Evolutionary conservation across 1,140 invertebrate genomes (phyloP).

Genomic region (Leptopilina clavipes): DNA sequence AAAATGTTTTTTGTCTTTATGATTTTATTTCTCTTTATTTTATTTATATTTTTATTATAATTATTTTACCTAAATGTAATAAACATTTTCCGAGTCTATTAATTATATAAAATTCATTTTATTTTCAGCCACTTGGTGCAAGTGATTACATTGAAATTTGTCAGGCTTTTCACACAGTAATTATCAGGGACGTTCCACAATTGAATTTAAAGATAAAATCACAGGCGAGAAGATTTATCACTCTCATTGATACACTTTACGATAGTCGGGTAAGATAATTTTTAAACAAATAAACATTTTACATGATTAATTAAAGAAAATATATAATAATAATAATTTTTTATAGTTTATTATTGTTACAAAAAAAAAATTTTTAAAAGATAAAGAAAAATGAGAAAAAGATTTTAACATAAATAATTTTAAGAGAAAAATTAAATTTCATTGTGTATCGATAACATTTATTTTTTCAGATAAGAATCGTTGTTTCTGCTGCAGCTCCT

Average conservation of each 20-base stretch:
- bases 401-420: too few species aligned
- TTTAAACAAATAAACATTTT: slow-evolving; percentile 17
- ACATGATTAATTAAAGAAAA: slow-evolving; percentile 1
- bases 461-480: slow-evolving; percentile 81
- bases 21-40: slow-evolving; percentile 33
- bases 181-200: slow-evolving; percentile 92
- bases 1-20: slow-evolving; percentile 45
- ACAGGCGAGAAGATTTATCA: slow-evolving; percentile 95
- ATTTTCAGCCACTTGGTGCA: slow-evolving; percentile 88
- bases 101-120: not conserved
- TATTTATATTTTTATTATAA: slow-evolving; percentile 14
- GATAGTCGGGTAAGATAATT: slow-evolving; percentile 86
- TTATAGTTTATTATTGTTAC: too few species aligned
- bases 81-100: too few species aligned
- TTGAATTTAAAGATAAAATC: slow-evolving; percentile 86
- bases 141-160: slow-evolving; percentile 95
- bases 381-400: too few species aligned
- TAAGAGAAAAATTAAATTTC: too few species aligned
- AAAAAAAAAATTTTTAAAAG: too few species aligned
- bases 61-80: too few species aligned
- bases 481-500: slow-evolving; percentile 86
- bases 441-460: too few species aligned
- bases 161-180: slow-evolving; percentile 95
- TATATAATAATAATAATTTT: slow-evolving; percentile 1
- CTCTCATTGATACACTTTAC: slow-evolving; percentile 97